Evolutionary conservation across 2,113 vertebrate species (phyloP), one percentile per base, ranked within the genome.

Genomic region (Epinephelus moara): DNA sequence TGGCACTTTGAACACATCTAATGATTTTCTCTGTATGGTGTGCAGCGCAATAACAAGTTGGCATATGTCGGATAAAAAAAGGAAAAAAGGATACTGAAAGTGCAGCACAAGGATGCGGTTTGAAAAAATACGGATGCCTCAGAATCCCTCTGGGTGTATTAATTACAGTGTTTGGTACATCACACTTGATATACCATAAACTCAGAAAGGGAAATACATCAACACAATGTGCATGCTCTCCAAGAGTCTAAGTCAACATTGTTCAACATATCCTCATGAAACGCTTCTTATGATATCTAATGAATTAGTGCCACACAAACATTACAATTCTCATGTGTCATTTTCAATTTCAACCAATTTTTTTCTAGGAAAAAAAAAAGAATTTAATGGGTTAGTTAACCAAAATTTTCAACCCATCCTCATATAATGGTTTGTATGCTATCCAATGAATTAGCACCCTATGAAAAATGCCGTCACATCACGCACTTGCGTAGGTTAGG

Each of bases 121-220:
- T 33, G 19, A 13, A 25, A 55, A 84, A 68, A 47, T 17, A 49
- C 10, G 18, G 68, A 59, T 52, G 17, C 6, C 23, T 53, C 18
- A 33, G 23, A 85, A 63, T 62, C 70, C 37, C 23, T 49, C 17
- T 57, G 49, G 17, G 47, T 25, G 2, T 57, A 68, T 80, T 21
- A 52, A 57, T 64, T 50, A 23, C 50, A 62, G 40, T 25, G 53
- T 61, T 62, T 70, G 66, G 78, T 57, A 30, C 78, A n/a, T 67
- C 40, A 59, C n/a, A 56, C 67, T 78, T 52, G 42, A 84, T 60
- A 74, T 55, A 73, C 37, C 71, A 60, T 47, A 73, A 69, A 56
- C 47, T 15, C 3, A 0, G 15, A 17, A 3, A 17, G 21, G 17
- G 42, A 60, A 33, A 55, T 45, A 63, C 56, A 47, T 76, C 37